Evolutionary conservation across 2,113 vertebrate genomes (phyloP).

Genomic region (Anthoscopus minutus): DNA sequence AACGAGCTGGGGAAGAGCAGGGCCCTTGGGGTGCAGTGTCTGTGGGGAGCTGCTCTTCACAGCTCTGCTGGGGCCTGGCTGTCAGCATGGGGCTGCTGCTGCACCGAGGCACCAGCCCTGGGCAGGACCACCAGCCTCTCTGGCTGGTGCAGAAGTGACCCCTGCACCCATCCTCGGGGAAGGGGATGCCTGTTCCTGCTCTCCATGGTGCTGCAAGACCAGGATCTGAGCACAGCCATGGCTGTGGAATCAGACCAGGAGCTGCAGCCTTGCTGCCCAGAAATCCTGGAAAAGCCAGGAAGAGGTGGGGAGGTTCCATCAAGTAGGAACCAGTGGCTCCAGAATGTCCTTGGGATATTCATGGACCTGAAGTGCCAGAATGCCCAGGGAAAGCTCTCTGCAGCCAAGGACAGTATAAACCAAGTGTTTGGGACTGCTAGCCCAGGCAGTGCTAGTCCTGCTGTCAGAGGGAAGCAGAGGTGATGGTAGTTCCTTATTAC

Average conservation of each 20-base stretch:
- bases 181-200: not conserved
- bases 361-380: not conserved
- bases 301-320: not conserved
- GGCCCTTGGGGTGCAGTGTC: not conserved
- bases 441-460: not conserved
- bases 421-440: not conserved
- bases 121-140: not conserved
- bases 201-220: not conserved
- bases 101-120: not conserved
- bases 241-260: not conserved
- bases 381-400: not conserved
- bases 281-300: not conserved
- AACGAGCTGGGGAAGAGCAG: not conserved
- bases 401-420: not conserved
- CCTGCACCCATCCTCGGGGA: not conserved
- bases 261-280: not conserved
- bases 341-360: not conserved
- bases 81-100: not conserved
- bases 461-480: not conserved
- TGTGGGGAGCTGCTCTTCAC: not conserved
- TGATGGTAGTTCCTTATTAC: not conserved
- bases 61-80: not conserved
- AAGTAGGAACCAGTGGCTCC: not conserved
- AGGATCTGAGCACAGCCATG: not conserved
- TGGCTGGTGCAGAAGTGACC: not conserved